Evolutionary conservation across 2,113 vertebrate genomes (phyloP), one percentile per base, ranked within the genome.

Genomic region (Notiomystis cincta): DNA sequence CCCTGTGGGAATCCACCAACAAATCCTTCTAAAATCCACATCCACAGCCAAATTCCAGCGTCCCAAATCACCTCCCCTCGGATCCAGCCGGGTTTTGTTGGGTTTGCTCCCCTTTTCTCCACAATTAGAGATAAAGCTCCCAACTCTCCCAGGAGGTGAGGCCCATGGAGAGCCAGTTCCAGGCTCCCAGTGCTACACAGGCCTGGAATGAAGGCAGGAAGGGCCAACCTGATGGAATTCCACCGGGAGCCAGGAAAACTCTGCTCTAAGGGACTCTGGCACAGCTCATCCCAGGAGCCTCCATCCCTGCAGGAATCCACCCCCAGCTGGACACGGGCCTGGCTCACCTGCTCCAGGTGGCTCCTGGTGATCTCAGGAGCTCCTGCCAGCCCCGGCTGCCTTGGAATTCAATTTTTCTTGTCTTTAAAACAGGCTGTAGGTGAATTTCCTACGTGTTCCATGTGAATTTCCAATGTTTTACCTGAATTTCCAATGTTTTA

Each of bases 201-300:
- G 10, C 15, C 40, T 42, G 56, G 64, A 58, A 11, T 0, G 8
- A 31, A 6, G 30, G 45, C 27, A 17, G 61, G 8, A 28, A 51
- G 13, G n/a, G 27, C 23, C 45, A n/a, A 9, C 8, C 0, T 4
- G 56, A 9, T 21, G 38, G 51, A 76, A 65, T 33, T 17, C 25
- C 65, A 23, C 3, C 50, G 21, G 16, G 54, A 45, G 0, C 0
- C 2, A 6, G 66, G 40, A n/a, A 40, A 79, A 24, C 3, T 1
- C 13, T 13, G 6, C 22, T 18, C 19, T 2, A 14, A 11, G 0
- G 21, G 7, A 17, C 51, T 8, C 8, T 12, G 31, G 42, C 35
- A n/a, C 6, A 7, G 35, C 13, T 12, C 51, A 40, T 19, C 48
- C 65, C 1, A 1, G 16, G 44, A 60, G 44, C 4, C 13, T 62